These are phyloP conservation scores for Sinhomidia bicolor DNA, from an alignment of 2,888 invertebrate species.

Conservation along the genomic window DNA sequence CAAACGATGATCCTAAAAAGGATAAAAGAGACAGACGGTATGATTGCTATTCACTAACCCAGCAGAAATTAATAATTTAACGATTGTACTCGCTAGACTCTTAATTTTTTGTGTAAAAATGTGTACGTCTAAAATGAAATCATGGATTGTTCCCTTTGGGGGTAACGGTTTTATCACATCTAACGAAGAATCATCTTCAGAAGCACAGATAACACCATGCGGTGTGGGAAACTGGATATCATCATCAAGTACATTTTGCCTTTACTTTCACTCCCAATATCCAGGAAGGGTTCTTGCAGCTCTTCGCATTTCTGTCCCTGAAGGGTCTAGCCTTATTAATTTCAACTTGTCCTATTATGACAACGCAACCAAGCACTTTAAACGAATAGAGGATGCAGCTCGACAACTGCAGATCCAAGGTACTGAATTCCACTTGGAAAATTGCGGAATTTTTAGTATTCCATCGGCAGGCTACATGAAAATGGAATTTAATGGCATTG, in stretches of 20 bases:
- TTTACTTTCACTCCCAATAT: constrained; percentile 74
- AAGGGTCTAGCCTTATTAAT: constrained; percentile 60
- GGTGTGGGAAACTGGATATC: constrained; percentile 75
- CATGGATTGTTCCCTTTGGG: constrained; percentile 72
- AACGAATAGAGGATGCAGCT: neutral
- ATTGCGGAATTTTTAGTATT: constrained; percentile 73
- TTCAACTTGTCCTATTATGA: constrained; percentile 10
- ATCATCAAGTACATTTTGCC: constrained; percentile 44
- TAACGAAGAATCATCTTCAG: neutral
- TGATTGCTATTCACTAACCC: no score
- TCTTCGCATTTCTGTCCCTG: constrained; percentile 73
- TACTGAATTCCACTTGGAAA: constrained; percentile 68
- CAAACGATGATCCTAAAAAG: no score
- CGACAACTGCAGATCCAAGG: constrained; percentile 67
- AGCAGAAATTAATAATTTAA: no score
- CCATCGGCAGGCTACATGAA: constrained; percentile 70
- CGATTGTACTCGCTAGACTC: no score
- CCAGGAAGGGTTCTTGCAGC: constrained; percentile 64
- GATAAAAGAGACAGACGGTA: no score
- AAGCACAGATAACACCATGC: constrained; percentile 56
- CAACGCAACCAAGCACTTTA: neutral
- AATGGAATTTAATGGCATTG: constrained; percentile 75
- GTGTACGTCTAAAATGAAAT: constrained; percentile 47
- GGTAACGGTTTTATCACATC: constrained; percentile 76
- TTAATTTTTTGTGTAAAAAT: no score